Percentiles rank a stretch among this genome's conserved stretches.
phyloP scores from a whole-genome alignment of 2,888 invertebrate species.

The Ophion costatus region DNA sequence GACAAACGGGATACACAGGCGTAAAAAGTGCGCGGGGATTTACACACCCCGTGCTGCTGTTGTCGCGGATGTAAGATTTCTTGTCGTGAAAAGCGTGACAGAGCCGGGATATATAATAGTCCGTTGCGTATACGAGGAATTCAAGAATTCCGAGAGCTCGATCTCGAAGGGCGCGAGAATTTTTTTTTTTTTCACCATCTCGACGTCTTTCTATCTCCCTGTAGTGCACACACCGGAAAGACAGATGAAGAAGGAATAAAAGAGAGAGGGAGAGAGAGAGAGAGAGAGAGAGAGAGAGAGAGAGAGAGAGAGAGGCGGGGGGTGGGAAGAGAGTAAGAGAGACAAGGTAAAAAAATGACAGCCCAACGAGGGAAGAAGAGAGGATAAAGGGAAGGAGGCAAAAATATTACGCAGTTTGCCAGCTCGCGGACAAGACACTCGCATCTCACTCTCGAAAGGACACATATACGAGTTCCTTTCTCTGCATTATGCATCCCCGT shows the following conservation, averaged over 20 bases:
- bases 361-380: constrained; percentile 9
- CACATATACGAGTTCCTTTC: constrained; percentile 27
- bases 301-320: constrained; percentile 62
- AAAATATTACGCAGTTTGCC: constrained; percentile 70
- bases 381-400: not conserved
- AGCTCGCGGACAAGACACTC: constrained; percentile 48
- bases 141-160: constrained; percentile 5
- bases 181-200: not conserved
- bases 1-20: not conserved
- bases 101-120: not conserved
- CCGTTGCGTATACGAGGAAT: not conserved
- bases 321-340: too few relatives aligned
- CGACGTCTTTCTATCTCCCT: not conserved
- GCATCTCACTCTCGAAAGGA: constrained; percentile 61
- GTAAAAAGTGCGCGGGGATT: not conserved
- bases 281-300: constrained; percentile 35
- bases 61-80: constrained; percentile 19
- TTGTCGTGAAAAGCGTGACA: not conserved
- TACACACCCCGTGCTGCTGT: constrained; percentile 18
- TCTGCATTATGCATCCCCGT: constrained; percentile 73
- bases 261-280: not conserved
- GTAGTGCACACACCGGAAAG: not conserved
- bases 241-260: not conserved
- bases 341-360: constrained; percentile 37
- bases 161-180: constrained; percentile 22